phyloP scores from a whole-genome alignment of 2,888 invertebrate genomes.

The Cerceris ruficornis region DNA sequence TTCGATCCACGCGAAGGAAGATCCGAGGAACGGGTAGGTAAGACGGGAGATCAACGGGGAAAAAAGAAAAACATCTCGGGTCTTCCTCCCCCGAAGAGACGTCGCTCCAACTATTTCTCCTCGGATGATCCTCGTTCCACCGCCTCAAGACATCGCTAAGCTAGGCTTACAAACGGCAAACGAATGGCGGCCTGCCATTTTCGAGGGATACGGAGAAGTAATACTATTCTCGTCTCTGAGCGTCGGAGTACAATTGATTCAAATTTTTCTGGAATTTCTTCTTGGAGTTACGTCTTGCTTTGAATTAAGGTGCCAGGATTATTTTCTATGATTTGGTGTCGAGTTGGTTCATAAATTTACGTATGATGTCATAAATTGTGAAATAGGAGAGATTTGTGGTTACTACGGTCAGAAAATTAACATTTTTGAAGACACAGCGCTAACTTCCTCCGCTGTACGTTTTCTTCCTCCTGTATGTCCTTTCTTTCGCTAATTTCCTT shows the following conservation, averaged over 20 bases:
- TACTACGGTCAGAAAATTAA: too few relatives aligned
- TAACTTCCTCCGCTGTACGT: too few relatives aligned
- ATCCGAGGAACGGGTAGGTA: slow-evolving; percentile 11
- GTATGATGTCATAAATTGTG: too few relatives aligned
- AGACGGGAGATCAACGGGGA: slow-evolving; percentile 28
- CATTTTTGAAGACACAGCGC: too few relatives aligned
- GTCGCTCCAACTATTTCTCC: slow-evolving; percentile 1
- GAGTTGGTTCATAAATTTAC: too few relatives aligned
- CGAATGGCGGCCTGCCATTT: slow-evolving; percentile 22
- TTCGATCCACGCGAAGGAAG: neutral
- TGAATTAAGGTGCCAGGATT: too few relatives aligned
- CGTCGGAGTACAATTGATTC: slow-evolving; percentile 3
- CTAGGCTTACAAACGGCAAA: slow-evolving; percentile 38
- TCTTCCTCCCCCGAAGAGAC: neutral
- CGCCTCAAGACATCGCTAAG: slow-evolving; percentile 19
- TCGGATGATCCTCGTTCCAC: slow-evolving; percentile 10
- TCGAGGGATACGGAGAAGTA: neutral
- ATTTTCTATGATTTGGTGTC: too few relatives aligned
- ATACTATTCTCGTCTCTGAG: neutral
- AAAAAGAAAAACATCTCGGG: slow-evolving; percentile 12
- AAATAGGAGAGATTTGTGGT: too few relatives aligned
- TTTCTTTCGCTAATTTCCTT: too few relatives aligned
- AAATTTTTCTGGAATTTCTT: neutral
- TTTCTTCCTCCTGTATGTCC: too few relatives aligned
- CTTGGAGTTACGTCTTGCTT: neutral